Conservation (phyloP, 2,113 vertebrate genomes). For the Saccopteryx bilineata region DNA sequence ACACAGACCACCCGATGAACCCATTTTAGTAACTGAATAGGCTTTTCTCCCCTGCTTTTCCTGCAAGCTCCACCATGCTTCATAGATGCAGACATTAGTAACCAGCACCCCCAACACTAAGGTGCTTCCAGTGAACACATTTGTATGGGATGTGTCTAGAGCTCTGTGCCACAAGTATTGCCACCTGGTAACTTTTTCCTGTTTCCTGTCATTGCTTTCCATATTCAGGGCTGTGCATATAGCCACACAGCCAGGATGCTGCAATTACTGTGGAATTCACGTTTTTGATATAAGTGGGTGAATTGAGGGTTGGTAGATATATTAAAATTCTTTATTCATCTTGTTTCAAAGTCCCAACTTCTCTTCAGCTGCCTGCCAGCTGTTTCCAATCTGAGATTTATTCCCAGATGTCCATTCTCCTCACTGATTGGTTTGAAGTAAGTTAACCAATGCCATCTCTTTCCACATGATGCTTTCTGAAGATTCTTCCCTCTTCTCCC, state of each 20-base stretch:
- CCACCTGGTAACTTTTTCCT: not conserved
- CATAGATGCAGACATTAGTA: not conserved
- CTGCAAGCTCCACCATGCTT: not conserved
- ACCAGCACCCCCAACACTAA: not conserved
- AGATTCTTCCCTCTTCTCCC: not conserved
- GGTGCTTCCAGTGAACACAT: not conserved
- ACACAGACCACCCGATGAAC: too few species aligned
- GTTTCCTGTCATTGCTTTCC: not conserved
- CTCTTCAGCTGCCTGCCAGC: not conserved
- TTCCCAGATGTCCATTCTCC: not conserved
- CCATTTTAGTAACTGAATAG: not conserved
- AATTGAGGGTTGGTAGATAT: not conserved
- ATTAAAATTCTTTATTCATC: not conserved
- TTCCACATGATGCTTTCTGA: not conserved
- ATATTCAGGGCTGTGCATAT: not conserved
- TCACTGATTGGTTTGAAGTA: not conserved
- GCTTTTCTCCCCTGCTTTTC: not conserved
- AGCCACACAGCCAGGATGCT: not conserved
- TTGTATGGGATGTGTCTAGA: not conserved
- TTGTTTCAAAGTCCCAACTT: not conserved
- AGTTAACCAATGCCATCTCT: not conserved
- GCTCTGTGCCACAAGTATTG: too few species aligned
- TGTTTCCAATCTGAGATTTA: not conserved
- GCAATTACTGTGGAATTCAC: not conserved
- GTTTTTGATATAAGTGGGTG: not conserved